Percentiles rank a stretch among this genome's conserved stretches.
Conservation (phyloP, 2,797 vertebrate species). For the Falco concolor region DNA sequence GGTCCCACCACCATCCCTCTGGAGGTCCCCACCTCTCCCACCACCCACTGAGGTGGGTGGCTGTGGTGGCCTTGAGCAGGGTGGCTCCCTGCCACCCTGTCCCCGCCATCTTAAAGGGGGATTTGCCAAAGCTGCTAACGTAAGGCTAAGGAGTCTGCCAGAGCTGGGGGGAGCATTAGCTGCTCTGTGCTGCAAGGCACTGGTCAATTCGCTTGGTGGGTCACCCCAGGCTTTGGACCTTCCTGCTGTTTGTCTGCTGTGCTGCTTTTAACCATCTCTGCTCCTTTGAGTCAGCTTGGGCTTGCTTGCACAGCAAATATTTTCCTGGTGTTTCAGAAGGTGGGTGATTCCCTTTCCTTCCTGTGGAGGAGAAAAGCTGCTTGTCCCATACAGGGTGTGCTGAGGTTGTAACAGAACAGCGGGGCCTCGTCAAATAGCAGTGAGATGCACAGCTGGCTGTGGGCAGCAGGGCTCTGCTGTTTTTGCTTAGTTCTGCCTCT, state of each 20-base stretch:
- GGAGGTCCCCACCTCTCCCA: neutral
- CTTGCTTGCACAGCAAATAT: neutral
- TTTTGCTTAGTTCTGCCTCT: neutral
- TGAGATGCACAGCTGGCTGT: neutral
- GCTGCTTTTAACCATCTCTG: neutral
- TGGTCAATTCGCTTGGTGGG: accelerated
- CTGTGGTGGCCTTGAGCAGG: neutral
- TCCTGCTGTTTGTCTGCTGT: neutral
- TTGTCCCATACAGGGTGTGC: neutral
- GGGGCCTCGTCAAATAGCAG: neutral
- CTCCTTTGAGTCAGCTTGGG: neutral
- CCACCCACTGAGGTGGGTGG: neutral
- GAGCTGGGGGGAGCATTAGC: neutral
- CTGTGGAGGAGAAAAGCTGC: neutral
- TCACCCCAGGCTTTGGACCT: neutral
- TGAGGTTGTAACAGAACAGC: neutral
- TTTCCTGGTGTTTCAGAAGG: neutral
- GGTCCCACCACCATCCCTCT: neutral
- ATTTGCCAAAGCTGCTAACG: neutral
- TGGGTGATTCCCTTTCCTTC: neutral
- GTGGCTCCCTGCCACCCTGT: neutral
- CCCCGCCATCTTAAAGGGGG: neutral
- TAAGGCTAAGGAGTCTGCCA: neutral
- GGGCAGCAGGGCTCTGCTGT: neutral
- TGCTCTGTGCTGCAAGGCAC: neutral